A percentile compares a stretch with the other conserved stretches of the same genome.
Evolutionary conservation across 2,888 invertebrate genomes (phyloP).

Genomic region (Mylabris sibirica): DNA sequence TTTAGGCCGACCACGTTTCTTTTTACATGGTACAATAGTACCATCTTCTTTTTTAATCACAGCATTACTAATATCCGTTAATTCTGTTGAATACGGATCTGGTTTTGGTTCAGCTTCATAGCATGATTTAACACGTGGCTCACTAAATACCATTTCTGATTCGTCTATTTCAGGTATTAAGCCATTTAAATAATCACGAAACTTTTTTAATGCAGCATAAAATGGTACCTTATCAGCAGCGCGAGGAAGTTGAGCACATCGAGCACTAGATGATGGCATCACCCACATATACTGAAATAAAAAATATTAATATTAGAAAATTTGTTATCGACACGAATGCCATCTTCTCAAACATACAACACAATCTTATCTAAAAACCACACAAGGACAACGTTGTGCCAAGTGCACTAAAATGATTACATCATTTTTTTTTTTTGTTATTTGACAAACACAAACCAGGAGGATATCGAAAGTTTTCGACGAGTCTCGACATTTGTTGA

Average conservation of each 20-base stretch:
- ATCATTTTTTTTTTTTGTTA: not conserved
- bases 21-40: constrained; percentile 77
- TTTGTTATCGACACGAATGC: constrained; percentile 12
- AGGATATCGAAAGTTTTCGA: constrained; percentile 10
- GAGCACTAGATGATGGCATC: constrained; percentile 97
- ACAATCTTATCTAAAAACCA: constrained; percentile 12
- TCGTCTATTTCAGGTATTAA: constrained; percentile 84
- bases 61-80: constrained; percentile 63
- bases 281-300: constrained; percentile 92
- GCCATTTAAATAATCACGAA: constrained; percentile 93
- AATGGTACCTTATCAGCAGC: constrained; percentile 98
- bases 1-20: constrained; percentile 90
- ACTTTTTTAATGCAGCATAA: constrained; percentile 94
- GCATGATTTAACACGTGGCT: constrained; percentile 72
- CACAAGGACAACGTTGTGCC: constrained; percentile 10
- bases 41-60: constrained; percentile 68
- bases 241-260: constrained; percentile 96
- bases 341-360: constrained; percentile 17
- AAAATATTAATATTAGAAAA: constrained; percentile 24
- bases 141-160: constrained; percentile 84
- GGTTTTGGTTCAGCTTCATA: constrained; percentile 67
- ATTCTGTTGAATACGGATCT: constrained; percentile 56
- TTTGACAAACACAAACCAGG: constrained; percentile 5
- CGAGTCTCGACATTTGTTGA: constrained; percentile 9
- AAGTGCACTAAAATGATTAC: constrained; percentile 8